phyloP scores from a whole-genome alignment of 2,888 invertebrate species.

The Alviniconcha strummeri region DNA sequence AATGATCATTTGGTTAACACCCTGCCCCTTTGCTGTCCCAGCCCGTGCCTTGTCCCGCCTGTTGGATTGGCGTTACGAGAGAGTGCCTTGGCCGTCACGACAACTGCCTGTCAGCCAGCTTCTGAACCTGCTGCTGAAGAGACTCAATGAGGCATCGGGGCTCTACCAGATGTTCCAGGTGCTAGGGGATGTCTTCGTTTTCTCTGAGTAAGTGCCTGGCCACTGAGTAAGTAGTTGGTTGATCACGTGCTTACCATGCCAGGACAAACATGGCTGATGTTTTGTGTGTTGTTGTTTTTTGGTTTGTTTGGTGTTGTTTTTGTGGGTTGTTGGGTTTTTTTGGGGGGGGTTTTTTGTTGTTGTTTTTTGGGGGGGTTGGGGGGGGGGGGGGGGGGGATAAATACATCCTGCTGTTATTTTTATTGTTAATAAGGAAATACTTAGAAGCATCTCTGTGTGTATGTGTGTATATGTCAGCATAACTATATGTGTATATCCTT shows the following conservation, averaged over 20 bases:
- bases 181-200: conserved; percentile 72
- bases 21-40: conserved; percentile 44
- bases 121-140: conserved; percentile 67
- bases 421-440: no score
- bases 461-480: no score
- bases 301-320: background rate
- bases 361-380: no score
- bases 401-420: no score
- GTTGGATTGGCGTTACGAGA: conserved; percentile 72
- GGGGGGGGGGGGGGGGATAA: no score
- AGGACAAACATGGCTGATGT: background rate
- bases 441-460: no score
- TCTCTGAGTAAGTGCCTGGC: conserved; percentile 68
- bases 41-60: conserved; percentile 71
- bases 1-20: no score
- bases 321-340: background rate
- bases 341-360: no score
- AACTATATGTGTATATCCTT: no score
- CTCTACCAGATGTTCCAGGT: conserved; percentile 75
- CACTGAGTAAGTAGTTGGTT: background rate
- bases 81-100: conserved; percentile 71
- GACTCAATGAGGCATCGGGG: conserved; percentile 75
- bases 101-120: conserved; percentile 61
- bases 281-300: background rate
- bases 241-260: no score